These are phyloP conservation scores for Megalops cyprinoides DNA, from an alignment of 2,797 vertebrate species.

Conservation along the genomic window DNA sequence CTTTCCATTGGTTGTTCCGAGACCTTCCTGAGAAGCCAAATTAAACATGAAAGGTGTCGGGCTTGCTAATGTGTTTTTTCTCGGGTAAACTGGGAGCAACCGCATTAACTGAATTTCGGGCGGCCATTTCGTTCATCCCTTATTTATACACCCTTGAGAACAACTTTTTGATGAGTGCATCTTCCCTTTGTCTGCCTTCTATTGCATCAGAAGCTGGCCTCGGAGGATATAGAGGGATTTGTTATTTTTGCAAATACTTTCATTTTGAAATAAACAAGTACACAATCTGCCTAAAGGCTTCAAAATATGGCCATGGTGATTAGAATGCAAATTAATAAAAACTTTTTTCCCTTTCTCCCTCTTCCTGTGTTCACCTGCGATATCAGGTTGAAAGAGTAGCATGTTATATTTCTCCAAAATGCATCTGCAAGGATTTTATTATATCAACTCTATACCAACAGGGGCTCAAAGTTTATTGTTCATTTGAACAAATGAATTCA, in stretches of 20 bases:
- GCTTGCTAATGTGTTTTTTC: neutral
- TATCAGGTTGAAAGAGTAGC: neutral
- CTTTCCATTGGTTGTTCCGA: no score
- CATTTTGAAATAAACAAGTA: neutral
- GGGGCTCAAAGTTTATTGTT: neutral
- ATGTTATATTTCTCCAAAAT: neutral
- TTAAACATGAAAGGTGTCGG: neutral
- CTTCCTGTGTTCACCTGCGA: neutral
- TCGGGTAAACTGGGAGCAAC: neutral
- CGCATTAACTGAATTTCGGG: neutral
- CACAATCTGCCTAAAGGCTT: neutral
- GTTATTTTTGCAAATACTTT: neutral
- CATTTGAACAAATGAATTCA: neutral
- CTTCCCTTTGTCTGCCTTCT: neutral
- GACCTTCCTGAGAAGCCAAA: no score
- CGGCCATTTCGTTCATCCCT: neutral
- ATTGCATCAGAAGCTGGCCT: neutral
- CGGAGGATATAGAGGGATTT: neutral
- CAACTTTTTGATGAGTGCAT: neutral
- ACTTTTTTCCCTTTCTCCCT: no score
- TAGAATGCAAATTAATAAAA: constrained; percentile 2
- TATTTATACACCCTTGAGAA: neutral
- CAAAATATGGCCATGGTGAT: neutral
- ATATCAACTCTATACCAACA: neutral
- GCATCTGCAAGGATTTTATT: neutral